These are phyloP conservation scores for Knipowitschia caucasica DNA, from an alignment of 2,797 vertebrate species.

Conservation along the genomic window DNA sequence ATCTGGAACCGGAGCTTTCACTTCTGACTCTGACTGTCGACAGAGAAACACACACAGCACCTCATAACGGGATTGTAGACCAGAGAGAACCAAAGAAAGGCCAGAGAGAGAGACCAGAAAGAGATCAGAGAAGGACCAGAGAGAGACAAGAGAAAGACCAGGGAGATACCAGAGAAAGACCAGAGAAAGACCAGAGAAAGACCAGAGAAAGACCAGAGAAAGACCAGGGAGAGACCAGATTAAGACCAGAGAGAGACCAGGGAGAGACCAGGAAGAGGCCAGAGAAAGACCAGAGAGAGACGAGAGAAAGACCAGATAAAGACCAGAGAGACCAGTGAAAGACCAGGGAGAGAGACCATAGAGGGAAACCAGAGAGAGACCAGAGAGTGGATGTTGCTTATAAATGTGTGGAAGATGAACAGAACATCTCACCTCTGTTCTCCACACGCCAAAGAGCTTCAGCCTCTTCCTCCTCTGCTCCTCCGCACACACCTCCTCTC, in stretches of 20 bases:
- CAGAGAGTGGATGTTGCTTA: not conserved
- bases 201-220: not conserved
- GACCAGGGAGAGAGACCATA: too few species aligned
- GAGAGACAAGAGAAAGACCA: not conserved
- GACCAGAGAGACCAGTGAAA: not conserved
- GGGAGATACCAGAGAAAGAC: not conserved
- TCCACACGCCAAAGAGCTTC: slow-evolving; percentile 19
- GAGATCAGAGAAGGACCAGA: not conserved
- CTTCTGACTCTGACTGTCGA: slow-evolving; percentile 30
- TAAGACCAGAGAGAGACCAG: not conserved
- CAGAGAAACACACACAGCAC: not conserved
- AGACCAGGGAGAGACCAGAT: not conserved
- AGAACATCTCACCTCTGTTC: slow-evolving; percentile 47
- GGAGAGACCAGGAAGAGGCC: not conserved
- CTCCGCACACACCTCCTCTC: slow-evolving; percentile 3
- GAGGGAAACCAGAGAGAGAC: not conserved
- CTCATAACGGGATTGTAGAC: too few species aligned
- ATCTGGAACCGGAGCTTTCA: slow-evolving; percentile 44
- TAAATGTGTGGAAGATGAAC: too few species aligned
- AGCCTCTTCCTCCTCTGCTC: not conserved
- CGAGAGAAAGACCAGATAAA: not conserved
- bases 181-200: not conserved
- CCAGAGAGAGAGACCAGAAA: not conserved
- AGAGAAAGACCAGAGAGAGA: not conserved
- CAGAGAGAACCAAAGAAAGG: not conserved